Evolutionary conservation across 2,888 invertebrate genomes (phyloP), one percentile per base, ranked within the genome.

Genomic region (Caenorhabditis sp.): DNA sequence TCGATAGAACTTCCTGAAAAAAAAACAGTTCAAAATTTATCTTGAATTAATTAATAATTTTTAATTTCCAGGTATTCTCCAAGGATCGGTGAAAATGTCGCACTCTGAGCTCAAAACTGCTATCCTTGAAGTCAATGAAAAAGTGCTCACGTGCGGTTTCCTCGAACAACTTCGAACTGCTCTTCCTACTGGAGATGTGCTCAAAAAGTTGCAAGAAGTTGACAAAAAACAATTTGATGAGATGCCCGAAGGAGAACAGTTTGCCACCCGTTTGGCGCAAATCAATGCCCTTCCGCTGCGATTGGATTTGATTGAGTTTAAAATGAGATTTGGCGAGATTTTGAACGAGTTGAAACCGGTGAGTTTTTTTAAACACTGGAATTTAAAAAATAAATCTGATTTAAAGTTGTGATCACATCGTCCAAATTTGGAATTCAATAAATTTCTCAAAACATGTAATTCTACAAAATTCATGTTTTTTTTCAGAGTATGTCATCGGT

Each of bases 131-230:
- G 73, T 59, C 21, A 68, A 75, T 38, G 70, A 70, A 21, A 68
- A 65, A 36, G 65, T 70, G 38, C 90, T 99, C 58, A 93, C 93
- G 0, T 93, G 93, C n/a, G 94, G 92, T 83, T 92, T 95, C 56
- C 89, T 97, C 12, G 94, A 96, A 88, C 92, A 95, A 83, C 90
- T 99, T 17, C 93, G 97, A 87, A 91, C 94, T 90, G 95, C 95
- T 88, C 91, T 97, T 77, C 97, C 99, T 0, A 93, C 93, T 3
- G 93, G 94, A 69, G 96, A 97, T 86, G 93, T 95, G 85, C 90
- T 99, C 23, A 93, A 79, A 92, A 93, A 83, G 43, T 89, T 99
- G 10, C 92, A 93, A 31, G 78, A 80, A 25, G 77, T 69, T 0
- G 74, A 74, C 20, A 62, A 64, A 57, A 60, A 63, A 7, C 66